These are phyloP conservation scores for Chymomyza fuscimana DNA, from an alignment of 2,888 invertebrate genomes.

Conservation along the genomic window DNA sequence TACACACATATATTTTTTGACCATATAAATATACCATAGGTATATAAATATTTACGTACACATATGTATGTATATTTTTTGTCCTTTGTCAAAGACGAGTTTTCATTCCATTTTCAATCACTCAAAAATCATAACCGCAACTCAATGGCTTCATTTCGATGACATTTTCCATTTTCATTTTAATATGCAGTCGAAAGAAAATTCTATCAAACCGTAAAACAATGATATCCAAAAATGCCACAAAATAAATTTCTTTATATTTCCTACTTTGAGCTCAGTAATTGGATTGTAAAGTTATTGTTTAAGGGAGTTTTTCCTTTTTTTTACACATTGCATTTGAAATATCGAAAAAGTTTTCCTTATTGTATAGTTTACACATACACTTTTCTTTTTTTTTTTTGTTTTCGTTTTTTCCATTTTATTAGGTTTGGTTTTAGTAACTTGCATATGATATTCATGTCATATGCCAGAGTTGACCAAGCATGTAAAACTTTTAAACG, in stretches of 20 bases:
- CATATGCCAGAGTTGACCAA: constrained; percentile 55
- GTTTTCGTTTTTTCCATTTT: constrained; percentile 6
- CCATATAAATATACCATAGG: too few species aligned
- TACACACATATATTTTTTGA: too few species aligned
- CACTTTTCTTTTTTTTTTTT: constrained; percentile 37
- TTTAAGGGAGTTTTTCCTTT: constrained; percentile 35
- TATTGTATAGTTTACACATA: constrained; percentile 24
- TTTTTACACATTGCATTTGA: constrained; percentile 43
- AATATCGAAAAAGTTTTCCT: constrained; percentile 64
- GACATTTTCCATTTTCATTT: constrained; percentile 62
- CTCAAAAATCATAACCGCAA: constrained; percentile 26
- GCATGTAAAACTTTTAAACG: constrained; percentile 66
- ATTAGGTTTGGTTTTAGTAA: neutral
- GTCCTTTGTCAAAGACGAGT: constrained; percentile 27
- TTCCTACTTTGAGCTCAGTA: constrained; percentile 29
- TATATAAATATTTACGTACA: too few species aligned
- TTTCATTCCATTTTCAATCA: constrained; percentile 63
- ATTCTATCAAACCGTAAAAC: constrained; percentile 24
- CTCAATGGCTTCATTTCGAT: constrained; percentile 13
- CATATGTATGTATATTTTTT: neutral
- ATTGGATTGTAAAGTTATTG: constrained; percentile 69
- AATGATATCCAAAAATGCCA: constrained; percentile 10
- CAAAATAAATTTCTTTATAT: neutral
- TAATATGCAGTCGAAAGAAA: constrained; percentile 61
- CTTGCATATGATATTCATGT: constrained; percentile 50